Base-by-base conservation (phyloP, 2,888 invertebrate species). In the Dermolepida albohirtum region DNA sequence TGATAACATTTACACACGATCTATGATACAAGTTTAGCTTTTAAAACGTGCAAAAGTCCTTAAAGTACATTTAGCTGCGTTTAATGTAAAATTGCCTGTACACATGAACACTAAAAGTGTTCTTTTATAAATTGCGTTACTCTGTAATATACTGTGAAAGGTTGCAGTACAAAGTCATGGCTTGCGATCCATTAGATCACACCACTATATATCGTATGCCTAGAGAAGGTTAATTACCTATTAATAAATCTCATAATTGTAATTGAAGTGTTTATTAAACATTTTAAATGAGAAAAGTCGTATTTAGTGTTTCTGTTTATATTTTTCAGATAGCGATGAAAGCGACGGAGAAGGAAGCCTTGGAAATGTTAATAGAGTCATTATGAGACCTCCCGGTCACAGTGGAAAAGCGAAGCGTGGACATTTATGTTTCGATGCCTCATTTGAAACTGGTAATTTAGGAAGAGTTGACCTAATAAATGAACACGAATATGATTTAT, bases 391-490 rank as follows among this genome's bases (percentile, higher is more conserved):
- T 5, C 92, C 94, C 0, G 96, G 95, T 0, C 95, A 96, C 81
- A 95, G 94, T 78, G 96, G 97, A 0, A 96, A 97, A 83, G 97
- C 97, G 10, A 97, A 97, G 85, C 91, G 94, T 71, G 98, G 98
- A 2, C 97, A 98, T 81, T 86, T 98, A 22, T 97, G 97, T 79
- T 98, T 98, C 84, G 97, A 98, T 85, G 97, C 98, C 1, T 95
- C 96, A 12, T 98, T 95, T 83, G 98, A 98, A 85, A 95, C 96
- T 71, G 97, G 98, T 76, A 98, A 98, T 84, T 87, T 98, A 62
- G 98, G 97, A n/a, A 87, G 96, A 72, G 97, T 97, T 0, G 97
- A 97, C 80, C 90, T 96, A 75, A 89, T 98, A 75, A 94, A 93
- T 5, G 97, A 98, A 77, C 92, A 91, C 80, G 98, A 98, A 82